Conservation (phyloP, 2,888 invertebrate genomes). For the Netelia melanura region DNA sequence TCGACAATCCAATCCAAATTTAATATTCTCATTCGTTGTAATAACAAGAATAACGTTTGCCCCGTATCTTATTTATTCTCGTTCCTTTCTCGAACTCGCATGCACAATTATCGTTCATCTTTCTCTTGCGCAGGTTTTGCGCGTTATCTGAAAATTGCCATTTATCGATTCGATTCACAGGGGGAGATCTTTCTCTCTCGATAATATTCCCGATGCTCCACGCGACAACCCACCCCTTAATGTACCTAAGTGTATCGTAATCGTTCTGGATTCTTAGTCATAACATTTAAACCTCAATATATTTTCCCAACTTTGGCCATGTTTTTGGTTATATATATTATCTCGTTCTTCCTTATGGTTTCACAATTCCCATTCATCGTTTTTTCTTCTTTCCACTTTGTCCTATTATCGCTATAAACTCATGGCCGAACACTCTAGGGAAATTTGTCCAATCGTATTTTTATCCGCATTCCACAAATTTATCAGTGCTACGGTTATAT, state of each 20-base stretch:
- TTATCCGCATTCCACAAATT: conserved; percentile 19
- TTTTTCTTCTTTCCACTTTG: background rate
- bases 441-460: conserved; percentile 61
- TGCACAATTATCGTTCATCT: conserved; percentile 47
- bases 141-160: background rate
- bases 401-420: conserved; percentile 37
- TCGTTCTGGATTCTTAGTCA: conserved; percentile 46
- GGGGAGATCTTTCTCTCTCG: conserved; percentile 36
- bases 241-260: conserved; percentile 53
- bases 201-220: conserved; percentile 33
- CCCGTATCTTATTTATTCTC: conserved; percentile 18
- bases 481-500: too few species aligned
- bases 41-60: conserved; percentile 19
- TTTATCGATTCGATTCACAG: conserved; percentile 51
- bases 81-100: conserved; percentile 27
- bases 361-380: background rate
- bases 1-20: conserved; percentile 5
- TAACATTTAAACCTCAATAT: conserved; percentile 48
- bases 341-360: background rate
- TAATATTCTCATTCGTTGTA: conserved; percentile 14
- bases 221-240: conserved; percentile 26
- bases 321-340: conserved; percentile 51
- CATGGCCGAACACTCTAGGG: conserved; percentile 50
- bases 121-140: background rate
- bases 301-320: background rate